Evolutionary conservation across 2,113 vertebrate genomes (phyloP).

Genomic region (Toxotes jaculatrix): DNA sequence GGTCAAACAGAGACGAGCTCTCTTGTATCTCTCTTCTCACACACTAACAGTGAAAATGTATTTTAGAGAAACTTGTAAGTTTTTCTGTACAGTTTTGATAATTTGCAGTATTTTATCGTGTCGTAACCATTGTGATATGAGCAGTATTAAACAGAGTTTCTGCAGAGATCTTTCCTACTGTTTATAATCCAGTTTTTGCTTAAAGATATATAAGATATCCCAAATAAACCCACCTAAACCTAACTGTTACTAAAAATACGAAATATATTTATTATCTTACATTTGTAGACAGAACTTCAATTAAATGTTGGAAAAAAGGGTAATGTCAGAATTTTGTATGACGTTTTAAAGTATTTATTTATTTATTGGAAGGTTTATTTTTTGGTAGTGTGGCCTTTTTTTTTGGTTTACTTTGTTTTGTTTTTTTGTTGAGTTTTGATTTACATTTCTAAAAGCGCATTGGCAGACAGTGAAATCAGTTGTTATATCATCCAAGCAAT

Average conservation of each 20-base stretch:
- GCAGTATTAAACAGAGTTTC: slow-evolving; percentile 93
- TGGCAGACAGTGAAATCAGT: slow-evolving; percentile 68
- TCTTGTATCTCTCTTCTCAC: slow-evolving; percentile 81
- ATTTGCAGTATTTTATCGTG: slow-evolving; percentile 98
- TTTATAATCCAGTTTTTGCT: slow-evolving; percentile 95
- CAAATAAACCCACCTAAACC: slow-evolving; percentile 82
- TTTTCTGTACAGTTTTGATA: slow-evolving; percentile 98
- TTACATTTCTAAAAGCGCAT: slow-evolving; percentile 64
- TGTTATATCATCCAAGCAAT: slow-evolving; percentile 81
- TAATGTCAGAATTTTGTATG: slow-evolving; percentile 84
- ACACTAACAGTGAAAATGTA: slow-evolving; percentile 92
- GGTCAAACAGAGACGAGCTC: slow-evolving; percentile 47
- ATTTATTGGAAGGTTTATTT: slow-evolving; percentile 83
- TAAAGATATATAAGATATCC: slow-evolving; percentile 84
- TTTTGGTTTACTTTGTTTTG: slow-evolving; percentile 40
- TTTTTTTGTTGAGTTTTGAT: slow-evolving; percentile 56
- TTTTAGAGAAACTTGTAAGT: slow-evolving; percentile 98
- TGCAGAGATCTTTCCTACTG: slow-evolving; percentile 94
- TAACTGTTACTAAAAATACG: slow-evolving; percentile 80
- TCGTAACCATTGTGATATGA: slow-evolving; percentile 94
- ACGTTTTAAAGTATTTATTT: slow-evolving; percentile 86
- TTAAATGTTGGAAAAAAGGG: slow-evolving; percentile 79
- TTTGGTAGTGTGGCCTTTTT: slow-evolving; percentile 82
- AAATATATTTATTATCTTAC: slow-evolving; percentile 88
- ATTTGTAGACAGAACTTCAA: slow-evolving; percentile 86